phyloP scores from a whole-genome alignment of 2,113 vertebrate genomes.

The Scatophagus argus region DNA sequence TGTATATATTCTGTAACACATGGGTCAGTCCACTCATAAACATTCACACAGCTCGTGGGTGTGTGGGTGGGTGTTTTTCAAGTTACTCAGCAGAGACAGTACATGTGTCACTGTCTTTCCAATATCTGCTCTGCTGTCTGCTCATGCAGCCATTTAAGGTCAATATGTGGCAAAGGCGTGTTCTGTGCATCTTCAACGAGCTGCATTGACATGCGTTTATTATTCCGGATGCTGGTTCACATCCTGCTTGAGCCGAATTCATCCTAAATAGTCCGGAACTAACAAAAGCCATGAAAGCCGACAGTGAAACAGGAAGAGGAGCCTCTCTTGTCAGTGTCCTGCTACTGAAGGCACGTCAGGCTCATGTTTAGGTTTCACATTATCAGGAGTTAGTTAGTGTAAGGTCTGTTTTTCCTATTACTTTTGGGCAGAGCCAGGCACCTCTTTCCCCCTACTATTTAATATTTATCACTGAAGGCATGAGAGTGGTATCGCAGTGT shows the following conservation, averaged over 20 bases:
- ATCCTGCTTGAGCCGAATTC: slow-evolving; percentile 47
- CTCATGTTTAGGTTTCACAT: neutral
- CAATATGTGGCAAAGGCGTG: slow-evolving; percentile 60
- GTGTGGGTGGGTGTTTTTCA: neutral
- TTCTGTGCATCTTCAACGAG: slow-evolving; percentile 18
- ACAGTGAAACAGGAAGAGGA: slow-evolving; percentile 34
- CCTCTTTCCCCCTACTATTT: too few species aligned
- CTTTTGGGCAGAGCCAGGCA: too few species aligned
- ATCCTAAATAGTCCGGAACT: slow-evolving; percentile 22
- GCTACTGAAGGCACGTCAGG: neutral
- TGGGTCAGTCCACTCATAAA: neutral
- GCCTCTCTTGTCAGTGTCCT: slow-evolving; percentile 1
- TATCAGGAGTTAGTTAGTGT: too few species aligned
- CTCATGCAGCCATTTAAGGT: slow-evolving; percentile 28
- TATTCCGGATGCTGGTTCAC: slow-evolving; percentile 48
- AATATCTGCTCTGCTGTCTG: slow-evolving; percentile 6
- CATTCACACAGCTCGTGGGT: neutral
- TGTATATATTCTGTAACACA: slow-evolving; percentile 1
- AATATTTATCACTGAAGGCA: too few species aligned
- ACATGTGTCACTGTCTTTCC: slow-evolving; percentile 22
- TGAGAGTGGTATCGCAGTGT: too few species aligned
- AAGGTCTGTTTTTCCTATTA: too few species aligned
- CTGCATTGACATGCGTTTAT: slow-evolving; percentile 36
- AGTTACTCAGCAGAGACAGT: slow-evolving; percentile 37
- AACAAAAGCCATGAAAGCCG: slow-evolving; percentile 18